Base-by-base conservation (phyloP, 2,797 vertebrate species). In the Erethizon dorsatum region DNA sequence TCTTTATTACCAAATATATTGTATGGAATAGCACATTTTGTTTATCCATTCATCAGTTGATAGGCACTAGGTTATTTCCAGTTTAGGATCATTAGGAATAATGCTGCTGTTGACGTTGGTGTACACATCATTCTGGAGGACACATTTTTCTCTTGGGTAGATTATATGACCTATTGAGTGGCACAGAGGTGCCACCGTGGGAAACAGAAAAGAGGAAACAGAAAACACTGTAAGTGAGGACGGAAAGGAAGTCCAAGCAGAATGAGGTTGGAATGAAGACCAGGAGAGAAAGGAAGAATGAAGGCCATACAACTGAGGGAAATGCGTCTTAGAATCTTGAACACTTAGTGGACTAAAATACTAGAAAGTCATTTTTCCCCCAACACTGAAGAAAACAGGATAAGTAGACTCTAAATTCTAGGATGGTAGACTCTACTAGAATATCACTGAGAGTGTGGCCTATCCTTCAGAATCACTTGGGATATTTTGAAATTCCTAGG, bases 51-150 rank as follows among this genome's bases (percentile, higher is more conserved):
- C 37, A 67, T 83, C 41, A 82, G 54, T 8, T 96, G 28, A 59
- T 61, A 69, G 56, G 73, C 24, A 83, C 37, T 79, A 71, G 24
- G 73, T 73, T 88, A 69, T 82, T 86, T 93, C 67, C 69, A 91
- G 12, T 95, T 65, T 89, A 22, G 33, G 59, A 52, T 47, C 37
- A 14, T 86, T 92, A 90, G 31, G 28, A 97, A 87, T 61, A 85
- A 79, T 9, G 14, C 75, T 88, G 24, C 54, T 65, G 8, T 83
- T 41, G n/a, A 85, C 18, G 83, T 1, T 88, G 28, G 56, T 37
- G 8, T 41, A 5, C 31, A 83, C 24, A 6, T 77, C 79, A 96
- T 80, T 75, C 45, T 83, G 57, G 54, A 14, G 14, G 41, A 83
- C 59, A 83, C 8, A 14, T 65, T 94, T 83, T 78, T 56, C 65